A percentile compares a stretch with the other conserved stretches of the same genome.
phyloP scores from a whole-genome alignment of 2,797 vertebrate species.

The Enteromius radiatus region DNA sequence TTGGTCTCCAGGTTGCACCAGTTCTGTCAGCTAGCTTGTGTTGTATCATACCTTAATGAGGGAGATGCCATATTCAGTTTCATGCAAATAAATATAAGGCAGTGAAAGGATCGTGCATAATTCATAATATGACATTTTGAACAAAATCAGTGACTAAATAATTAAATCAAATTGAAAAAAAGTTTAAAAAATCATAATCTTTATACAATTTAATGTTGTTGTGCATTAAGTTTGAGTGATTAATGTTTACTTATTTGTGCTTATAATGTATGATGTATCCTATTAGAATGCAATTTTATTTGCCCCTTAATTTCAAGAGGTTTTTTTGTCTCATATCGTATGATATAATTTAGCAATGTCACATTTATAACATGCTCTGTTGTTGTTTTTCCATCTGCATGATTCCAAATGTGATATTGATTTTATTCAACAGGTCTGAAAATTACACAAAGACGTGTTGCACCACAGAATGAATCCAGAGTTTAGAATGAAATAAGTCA shows the following conservation, averaged over 20 bases:
- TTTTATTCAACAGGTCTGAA: neutral
- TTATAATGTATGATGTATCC: neutral
- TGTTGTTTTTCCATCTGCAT: neutral
- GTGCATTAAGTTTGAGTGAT: neutral
- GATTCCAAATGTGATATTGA: neutral
- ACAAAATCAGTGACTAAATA: neutral
- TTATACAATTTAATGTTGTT: neutral
- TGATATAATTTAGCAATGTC: neutral
- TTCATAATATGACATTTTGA: neutral
- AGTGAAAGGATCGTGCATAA: neutral
- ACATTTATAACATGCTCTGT: no score
- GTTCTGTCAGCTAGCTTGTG: neutral
- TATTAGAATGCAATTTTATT: neutral
- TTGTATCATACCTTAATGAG: neutral
- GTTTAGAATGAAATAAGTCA: neutral
- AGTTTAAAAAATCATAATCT: neutral
- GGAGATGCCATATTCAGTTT: neutral
- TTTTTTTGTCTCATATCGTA: neutral
- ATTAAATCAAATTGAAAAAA: neutral
- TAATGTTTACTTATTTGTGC: neutral
- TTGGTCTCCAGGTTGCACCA: neutral
- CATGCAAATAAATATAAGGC: neutral
- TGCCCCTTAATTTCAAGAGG: neutral
- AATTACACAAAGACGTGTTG: neutral
- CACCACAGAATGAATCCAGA: neutral